Evolutionary conservation across 2,113 vertebrate genomes (phyloP), one percentile per base, ranked within the genome.

Genomic region (Cebidichthys violaceus): DNA sequence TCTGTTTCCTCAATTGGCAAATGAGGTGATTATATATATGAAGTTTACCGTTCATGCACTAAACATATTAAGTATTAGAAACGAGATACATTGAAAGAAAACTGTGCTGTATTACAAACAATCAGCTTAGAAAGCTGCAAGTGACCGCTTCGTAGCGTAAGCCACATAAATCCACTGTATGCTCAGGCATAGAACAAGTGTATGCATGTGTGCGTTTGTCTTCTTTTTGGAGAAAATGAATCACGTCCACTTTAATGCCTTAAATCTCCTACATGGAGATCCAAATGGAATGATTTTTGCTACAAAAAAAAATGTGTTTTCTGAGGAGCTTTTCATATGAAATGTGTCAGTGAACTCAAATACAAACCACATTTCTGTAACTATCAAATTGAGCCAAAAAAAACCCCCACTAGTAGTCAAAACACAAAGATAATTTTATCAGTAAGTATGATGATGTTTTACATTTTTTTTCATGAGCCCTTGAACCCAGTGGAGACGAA

Each of bases 241-340:
- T 79, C 70, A 81, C 24, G 9, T 70, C 57, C 35, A 43, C 61
- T 73, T 55, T 64, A 81, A 74, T 45, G n/a, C 77, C 11, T 50
- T 59, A 35, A 73, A 65, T 73, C 68, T 72, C 61, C 80, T n/a
- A 31, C 24, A 61, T 2, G 0, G 61, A 31, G 41, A 41, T 29
- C 31, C 27, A 75, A 79, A 54, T 39, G 14, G 50, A 50, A 20
- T 6, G 24, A 37, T 10, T 33, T 43, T 14, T 52, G 31, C 6
- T 6, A 1, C 59, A 2, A 24, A 31, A 67, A 61, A 85, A 22
- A n/a, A n/a, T n/a, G n/a, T 18, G 39, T 27, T 27, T 72, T 50
- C 11, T 22, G 15, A 29, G 17, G 1, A 47, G 24, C 18, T 45
- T 27, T 29, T 31, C 6, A 3, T 24, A 31, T 31, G 9, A 43